These are phyloP conservation scores for Aphelinus atriplicis DNA, from an alignment of 1,140 invertebrate genomes.

Conservation along the genomic window DNA sequence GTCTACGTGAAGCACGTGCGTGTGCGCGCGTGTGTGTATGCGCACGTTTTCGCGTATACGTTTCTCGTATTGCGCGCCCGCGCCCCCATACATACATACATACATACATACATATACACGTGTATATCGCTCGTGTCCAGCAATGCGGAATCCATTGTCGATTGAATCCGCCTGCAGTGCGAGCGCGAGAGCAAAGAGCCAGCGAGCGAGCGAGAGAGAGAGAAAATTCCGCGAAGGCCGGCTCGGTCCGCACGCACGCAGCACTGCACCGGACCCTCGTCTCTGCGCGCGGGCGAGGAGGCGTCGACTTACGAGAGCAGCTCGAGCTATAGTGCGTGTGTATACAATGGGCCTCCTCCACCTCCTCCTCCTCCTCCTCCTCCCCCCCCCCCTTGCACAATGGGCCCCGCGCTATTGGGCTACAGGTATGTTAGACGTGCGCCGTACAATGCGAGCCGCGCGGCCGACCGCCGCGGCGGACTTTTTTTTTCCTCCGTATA, in stretches of 20 bases:
- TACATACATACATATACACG: background rate
- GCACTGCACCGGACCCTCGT: background rate
- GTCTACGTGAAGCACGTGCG: too few species aligned
- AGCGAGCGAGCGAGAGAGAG: background rate
- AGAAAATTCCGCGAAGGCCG: constrained; percentile 34
- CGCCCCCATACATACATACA: background rate
- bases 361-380: too few species aligned
- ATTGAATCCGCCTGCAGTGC: constrained; percentile 21
- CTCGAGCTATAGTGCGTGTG: background rate
- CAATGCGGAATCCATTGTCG: constrained; percentile 36
- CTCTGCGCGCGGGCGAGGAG: background rate
- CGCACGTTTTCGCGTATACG: constrained; percentile 12
- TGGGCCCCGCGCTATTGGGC: constrained; percentile 20
- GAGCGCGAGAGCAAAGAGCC: background rate
- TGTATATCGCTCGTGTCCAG: constrained; percentile 34
- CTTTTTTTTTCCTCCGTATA: constrained; percentile 1
- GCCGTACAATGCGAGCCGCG: constrained; percentile 27
- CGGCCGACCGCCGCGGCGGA: background rate
- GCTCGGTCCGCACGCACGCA: background rate
- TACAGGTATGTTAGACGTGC: constrained; percentile 39
- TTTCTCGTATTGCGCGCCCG: constrained; percentile 23
- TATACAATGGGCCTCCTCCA: background rate
- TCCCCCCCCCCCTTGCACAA: background rate
- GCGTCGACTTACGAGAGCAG: constrained; percentile 8
- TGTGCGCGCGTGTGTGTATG: too few species aligned